phyloP scores from a whole-genome alignment of 2,113 vertebrate species.

The Oncorhynchus kisutch region DNA sequence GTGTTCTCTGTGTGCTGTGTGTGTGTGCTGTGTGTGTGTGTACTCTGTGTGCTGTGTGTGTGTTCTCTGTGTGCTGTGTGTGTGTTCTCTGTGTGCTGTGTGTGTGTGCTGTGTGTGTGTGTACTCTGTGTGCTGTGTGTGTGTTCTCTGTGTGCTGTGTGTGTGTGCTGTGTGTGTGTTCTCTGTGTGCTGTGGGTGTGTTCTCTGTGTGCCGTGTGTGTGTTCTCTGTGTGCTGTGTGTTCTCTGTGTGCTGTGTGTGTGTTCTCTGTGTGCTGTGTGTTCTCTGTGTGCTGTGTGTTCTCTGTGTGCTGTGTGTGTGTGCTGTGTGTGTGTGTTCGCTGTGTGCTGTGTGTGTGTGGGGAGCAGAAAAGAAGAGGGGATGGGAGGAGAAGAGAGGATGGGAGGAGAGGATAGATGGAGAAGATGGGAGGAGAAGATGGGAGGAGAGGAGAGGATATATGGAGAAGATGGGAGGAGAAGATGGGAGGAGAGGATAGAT shows the following conservation, averaged over 20 bases:
- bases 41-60: background rate
- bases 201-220: background rate
- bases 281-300: no score
- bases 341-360: background rate
- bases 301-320: background rate
- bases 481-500: no score
- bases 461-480: no score
- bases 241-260: background rate
- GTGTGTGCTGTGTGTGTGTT: background rate
- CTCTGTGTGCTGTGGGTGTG: background rate
- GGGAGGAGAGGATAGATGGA: no score
- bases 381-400: no score
- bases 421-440: no score
- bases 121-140: background rate
- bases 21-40: background rate
- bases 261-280: background rate
- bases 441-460: no score
- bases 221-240: background rate
- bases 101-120: background rate
- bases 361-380: background rate
- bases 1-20: background rate
- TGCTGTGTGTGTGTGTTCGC: background rate
- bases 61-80: background rate
- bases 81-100: background rate
- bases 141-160: background rate